Base-by-base conservation (phyloP, 2,888 invertebrate genomes). In the Steinernema scapterisci region DNA sequence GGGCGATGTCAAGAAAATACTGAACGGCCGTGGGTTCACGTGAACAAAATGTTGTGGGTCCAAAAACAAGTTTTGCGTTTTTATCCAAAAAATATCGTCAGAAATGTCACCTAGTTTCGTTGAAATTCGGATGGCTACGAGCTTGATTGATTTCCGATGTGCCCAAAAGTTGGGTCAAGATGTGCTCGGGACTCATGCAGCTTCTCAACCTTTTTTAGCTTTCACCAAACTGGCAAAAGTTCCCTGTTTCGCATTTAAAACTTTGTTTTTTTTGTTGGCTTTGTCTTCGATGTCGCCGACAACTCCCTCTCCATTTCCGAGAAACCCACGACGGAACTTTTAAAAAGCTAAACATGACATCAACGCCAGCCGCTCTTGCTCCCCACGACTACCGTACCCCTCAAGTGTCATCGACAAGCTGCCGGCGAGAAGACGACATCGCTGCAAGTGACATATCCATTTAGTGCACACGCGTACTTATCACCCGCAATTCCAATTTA, bases 321-420 rank as follows among this genome's bases (percentile, higher is more conserved):
- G 48, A 48, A 48, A 2, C 2, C 13, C 48, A 2, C 3, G n/a
- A 16, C 48, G 19, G 13, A 19, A 48, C 19, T 48, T n/a, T 48
- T 16, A 48, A 16, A 13, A 48, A 16, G 48, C 48, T n/a, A 19
- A n/a, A 48, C 63, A 63, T 63, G 63, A 63, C 63, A 63, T 63
- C 63, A 63, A 63, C 63, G 27, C 6, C 31, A 21, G 63, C 9
- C 25, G 25, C 63, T 31, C 11, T 27, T 1, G 13, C 25, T 54
- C n/a, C 11, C 25, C 25, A 23, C 25, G 6, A 21, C 54, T 31
- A 63, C 63, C 63, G 63, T 63, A 63, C 27, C 25, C 27, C 63
- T 63, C 63, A 63, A 63, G 63, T 63, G 63, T 63, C 63, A 63
- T 63, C 63, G 38, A 63, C 63, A 63, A 63, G 27, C 48, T 19